Conservation (phyloP, 1,140 invertebrate species). For the Berghia stephanieae region DNA sequence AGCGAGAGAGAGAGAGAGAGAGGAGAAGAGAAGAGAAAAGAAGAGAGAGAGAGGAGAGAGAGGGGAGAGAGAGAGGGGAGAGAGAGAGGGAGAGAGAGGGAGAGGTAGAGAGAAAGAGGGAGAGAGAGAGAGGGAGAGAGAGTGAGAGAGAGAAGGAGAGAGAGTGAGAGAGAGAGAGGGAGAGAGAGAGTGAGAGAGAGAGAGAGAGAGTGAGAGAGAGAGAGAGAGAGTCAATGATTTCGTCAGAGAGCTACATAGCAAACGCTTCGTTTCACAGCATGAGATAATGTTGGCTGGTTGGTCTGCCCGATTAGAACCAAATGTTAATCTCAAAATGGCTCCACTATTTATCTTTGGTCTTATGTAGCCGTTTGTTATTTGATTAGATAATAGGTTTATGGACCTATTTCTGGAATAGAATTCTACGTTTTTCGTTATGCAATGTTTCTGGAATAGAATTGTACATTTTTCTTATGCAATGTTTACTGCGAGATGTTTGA, state of each 20-base stretch:
- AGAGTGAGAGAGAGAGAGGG: background rate
- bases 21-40: background rate
- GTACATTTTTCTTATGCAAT: too few species aligned
- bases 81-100: too few species aligned
- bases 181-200: background rate
- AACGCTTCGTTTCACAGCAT: background rate
- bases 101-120: too few species aligned
- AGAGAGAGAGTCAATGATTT: background rate
- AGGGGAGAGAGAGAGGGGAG: background rate
- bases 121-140: background rate
- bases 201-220: background rate
- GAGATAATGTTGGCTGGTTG: background rate
- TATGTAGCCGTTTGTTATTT: too few species aligned
- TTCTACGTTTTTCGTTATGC: too few species aligned
- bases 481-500: too few species aligned
- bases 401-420: too few species aligned
- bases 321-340: background rate
- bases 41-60: background rate
- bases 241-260: background rate
- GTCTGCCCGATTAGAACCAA: background rate
- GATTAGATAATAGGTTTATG: too few species aligned
- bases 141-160: background rate
- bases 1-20: too few species aligned
- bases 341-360: too few species aligned
- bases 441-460: too few species aligned